A percentile compares a stretch with the other conserved stretches of the same genome.
phyloP scores from a whole-genome alignment of 2,797 vertebrate species.

The Diplodus puntazzo region DNA sequence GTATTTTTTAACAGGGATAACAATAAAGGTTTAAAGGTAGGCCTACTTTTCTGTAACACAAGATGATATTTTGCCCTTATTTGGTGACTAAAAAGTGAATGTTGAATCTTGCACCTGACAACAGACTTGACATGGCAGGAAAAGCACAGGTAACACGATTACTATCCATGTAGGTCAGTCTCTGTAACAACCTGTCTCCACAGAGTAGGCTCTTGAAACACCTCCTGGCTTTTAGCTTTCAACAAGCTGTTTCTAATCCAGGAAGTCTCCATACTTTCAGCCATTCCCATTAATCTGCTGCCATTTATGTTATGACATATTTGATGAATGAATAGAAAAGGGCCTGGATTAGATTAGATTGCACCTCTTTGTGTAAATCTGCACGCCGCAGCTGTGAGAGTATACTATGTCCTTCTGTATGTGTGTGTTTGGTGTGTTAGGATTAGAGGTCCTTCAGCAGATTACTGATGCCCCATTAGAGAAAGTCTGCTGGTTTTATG shows the following conservation, averaged over 20 bases:
- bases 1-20: not conserved
- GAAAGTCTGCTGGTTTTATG: constrained; percentile 19
- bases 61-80: not conserved
- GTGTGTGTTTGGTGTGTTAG: constrained; percentile 9
- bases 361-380: constrained; percentile 56
- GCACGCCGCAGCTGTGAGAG: constrained; percentile 5
- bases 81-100: not conserved
- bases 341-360: constrained; percentile 66
- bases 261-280: constrained; percentile 30
- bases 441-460: constrained; percentile 52
- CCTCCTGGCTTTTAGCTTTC: constrained; percentile 8
- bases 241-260: constrained; percentile 49
- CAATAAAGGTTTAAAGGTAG: not conserved
- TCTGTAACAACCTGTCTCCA: not conserved
- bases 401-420: constrained; percentile 8
- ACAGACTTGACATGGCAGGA: not conserved
- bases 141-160: not conserved
- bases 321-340: constrained; percentile 50
- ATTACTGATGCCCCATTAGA: constrained; percentile 63
- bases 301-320: constrained; percentile 59
- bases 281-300: constrained; percentile 51
- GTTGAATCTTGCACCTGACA: too few relatives aligned
- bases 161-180: not conserved
- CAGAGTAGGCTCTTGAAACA: constrained; percentile 28
- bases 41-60: not conserved